A percentile compares a stretch with the other conserved stretches of the same genome.
phyloP scores from a whole-genome alignment of 2,888 invertebrate species.

The Calameuta idolon region DNA sequence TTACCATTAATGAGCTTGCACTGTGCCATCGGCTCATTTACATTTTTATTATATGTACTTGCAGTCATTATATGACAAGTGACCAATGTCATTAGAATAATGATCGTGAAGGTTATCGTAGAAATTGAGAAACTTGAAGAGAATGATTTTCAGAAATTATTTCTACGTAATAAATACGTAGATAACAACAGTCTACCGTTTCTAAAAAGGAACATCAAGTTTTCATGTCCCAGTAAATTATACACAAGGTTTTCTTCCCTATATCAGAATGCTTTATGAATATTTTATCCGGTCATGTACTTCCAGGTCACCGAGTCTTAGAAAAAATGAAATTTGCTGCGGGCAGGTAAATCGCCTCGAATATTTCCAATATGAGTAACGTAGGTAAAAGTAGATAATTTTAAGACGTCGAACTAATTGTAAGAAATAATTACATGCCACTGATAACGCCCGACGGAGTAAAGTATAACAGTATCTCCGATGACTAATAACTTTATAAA shows the following conservation, averaged over 20 bases:
- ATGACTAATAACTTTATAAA: background rate
- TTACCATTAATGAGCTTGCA: background rate
- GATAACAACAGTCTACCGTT: background rate
- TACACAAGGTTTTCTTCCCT: background rate
- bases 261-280: background rate
- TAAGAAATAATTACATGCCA: background rate
- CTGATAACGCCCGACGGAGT: background rate
- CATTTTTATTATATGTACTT: background rate
- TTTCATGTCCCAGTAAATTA: background rate
- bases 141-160: background rate
- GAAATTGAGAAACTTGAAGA: background rate
- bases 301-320: too few species aligned
- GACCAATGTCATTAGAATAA: background rate
- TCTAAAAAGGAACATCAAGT: background rate
- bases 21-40: background rate
- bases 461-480: background rate
- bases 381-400: background rate
- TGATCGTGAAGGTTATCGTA: background rate
- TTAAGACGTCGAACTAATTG: background rate
- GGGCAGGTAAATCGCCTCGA: background rate
- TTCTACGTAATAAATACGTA: background rate
- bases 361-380: background rate
- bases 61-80: background rate
- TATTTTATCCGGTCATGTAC: background rate
- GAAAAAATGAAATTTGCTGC: too few species aligned